phyloP scores from a whole-genome alignment of 1,140 invertebrate genomes.

The Euwallacea similis region DNA sequence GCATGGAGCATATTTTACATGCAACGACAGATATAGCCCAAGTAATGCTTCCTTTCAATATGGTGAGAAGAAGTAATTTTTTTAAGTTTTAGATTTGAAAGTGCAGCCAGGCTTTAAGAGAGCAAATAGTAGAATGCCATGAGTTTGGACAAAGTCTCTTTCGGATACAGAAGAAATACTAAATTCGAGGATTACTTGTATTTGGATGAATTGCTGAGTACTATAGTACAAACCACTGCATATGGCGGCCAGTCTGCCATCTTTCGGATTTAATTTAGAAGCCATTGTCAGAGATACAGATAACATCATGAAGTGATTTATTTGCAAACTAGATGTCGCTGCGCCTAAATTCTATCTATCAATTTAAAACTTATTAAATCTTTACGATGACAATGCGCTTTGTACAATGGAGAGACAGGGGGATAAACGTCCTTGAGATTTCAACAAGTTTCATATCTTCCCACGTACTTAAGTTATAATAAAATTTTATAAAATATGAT shows the following conservation, averaged over 20 bases:
- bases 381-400: too few species aligned
- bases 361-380: too few species aligned
- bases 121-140: slow-evolving; percentile 94
- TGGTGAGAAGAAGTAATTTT: too few species aligned
- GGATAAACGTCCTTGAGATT: too few species aligned
- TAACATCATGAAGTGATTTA: too few species aligned
- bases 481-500: too few species aligned
- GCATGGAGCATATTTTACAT: slow-evolving; percentile 88
- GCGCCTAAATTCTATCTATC: too few species aligned
- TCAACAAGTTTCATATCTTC: too few species aligned
- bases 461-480: too few species aligned
- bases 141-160: slow-evolving; percentile 87
- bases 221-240: slow-evolving; percentile 78
- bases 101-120: slow-evolving; percentile 49
- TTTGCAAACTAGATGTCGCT: too few species aligned
- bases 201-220: slow-evolving; percentile 70
- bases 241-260: slow-evolving; percentile 66
- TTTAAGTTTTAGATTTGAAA: not conserved
- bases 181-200: slow-evolving; percentile 71
- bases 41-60: slow-evolving; percentile 51
- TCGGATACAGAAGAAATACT: slow-evolving; percentile 84
- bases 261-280: too few species aligned
- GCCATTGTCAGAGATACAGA: slow-evolving; percentile 20
- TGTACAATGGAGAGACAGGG: too few species aligned
- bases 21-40: slow-evolving; percentile 86